Conservation (phyloP, 2,113 vertebrate genomes). For the Lichenostomus cassidix region DNA sequence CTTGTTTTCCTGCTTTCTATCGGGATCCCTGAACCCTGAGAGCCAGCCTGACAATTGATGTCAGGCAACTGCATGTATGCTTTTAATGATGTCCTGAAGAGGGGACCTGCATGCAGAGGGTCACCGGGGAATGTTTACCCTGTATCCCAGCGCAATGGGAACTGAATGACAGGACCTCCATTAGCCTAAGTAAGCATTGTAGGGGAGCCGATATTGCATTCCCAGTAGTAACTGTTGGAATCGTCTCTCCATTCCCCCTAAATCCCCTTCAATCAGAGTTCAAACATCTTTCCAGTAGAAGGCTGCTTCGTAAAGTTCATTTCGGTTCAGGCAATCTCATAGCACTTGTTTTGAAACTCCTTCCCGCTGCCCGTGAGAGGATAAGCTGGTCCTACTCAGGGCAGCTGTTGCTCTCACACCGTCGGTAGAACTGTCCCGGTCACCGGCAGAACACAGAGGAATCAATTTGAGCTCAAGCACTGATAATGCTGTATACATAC, state of each 20-base stretch:
- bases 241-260: constrained; percentile 74
- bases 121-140: constrained; percentile 88
- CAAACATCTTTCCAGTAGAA: constrained; percentile 80
- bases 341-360: background rate
- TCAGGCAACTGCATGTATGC: constrained; percentile 76
- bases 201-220: constrained; percentile 86
- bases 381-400: background rate
- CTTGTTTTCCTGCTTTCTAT: constrained; percentile 59
- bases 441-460: background rate
- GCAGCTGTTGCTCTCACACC: background rate
- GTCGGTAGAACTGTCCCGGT: background rate
- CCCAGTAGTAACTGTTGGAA: constrained; percentile 88
- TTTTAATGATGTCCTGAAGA: constrained; percentile 89
- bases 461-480: background rate
- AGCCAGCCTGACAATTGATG: constrained; percentile 70
- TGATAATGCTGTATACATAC: background rate
- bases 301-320: background rate
- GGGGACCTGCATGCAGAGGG: constrained; percentile 83
- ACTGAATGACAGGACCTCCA: constrained; percentile 94
- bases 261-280: constrained; percentile 61
- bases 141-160: constrained; percentile 83
- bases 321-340: background rate
- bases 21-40: constrained; percentile 51
- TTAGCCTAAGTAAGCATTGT: constrained; percentile 90
- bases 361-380: background rate